Base-by-base conservation (phyloP, 2,797 vertebrate genomes). In the Loris lydekkerianus region DNA sequence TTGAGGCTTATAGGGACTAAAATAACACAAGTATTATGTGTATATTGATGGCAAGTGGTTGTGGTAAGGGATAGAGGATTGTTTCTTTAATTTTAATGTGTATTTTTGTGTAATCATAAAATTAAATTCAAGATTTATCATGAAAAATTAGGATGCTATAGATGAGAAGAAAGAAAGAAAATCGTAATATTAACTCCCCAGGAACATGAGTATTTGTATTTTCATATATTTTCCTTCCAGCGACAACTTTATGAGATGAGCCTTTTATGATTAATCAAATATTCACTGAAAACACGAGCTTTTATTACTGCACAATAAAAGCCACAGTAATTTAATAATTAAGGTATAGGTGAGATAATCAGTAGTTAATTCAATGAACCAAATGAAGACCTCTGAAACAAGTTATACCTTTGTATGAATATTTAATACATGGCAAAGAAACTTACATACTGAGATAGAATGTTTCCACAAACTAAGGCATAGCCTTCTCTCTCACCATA, bases 311-410 rank as follows among this genome's bases (percentile, higher is more conserved):
- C 2, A 69, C 14, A 81, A 90, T 77, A 65, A 65, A 83, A 93
- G 7, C 21, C 67, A 70, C 1, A 81, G 25, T 29, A 80, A 95
- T 77, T 85, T 34, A 88, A 46, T 88, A 61, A 85, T 92, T 72
- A 80, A 90, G 8, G 7, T 65, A 94, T 40, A 27, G 29, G 8
- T 49, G 10, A 23, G 69, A 84, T 81, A 85, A 92, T 85, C 72
- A 93, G 94, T 92, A 67, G n/a, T 72, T 58, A 85, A 60, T 73
- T 94, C n/a, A 81, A n/a, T 89, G 40, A 86, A 73, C 29, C 34
- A 20, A 77, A 82, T 20, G 80, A n/a, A 92, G 20, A 2, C 5
- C 21, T 84, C 10, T 63, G 10, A 89, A 88, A 85, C 37, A 53
- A 34, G 34, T 67, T 69, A 69, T 29, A 69, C 5, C 58, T 91